Base-by-base conservation (phyloP, 2,797 vertebrate species). In the Euthynnus affinis region DNA sequence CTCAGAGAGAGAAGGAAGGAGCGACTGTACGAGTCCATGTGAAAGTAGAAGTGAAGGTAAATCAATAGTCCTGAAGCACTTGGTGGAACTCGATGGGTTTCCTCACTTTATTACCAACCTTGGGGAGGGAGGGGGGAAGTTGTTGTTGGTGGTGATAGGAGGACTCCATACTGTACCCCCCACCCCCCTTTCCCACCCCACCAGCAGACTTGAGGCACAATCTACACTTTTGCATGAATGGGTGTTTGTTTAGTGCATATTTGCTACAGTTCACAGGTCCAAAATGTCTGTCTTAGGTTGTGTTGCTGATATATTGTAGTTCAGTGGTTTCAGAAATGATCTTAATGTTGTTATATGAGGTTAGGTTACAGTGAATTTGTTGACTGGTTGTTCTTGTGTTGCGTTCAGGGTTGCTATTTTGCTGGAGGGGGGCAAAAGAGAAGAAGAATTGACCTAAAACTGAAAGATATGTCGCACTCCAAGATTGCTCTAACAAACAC, bases 51-150 rank as follows among this genome's bases (percentile, higher is more conserved):
- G 81, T 75, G 82, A 88, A 91, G 81, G 86, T 81, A 86, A 87
- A 89, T 87, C 86, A 83, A 86, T 84, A 80, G 85, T 88, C 78
- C 82, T 82, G 76, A 84, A 90, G 85, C 84, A 82, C 84, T 78
- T 80, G 78, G 76, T 80, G 74, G 72, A 86, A 72, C 64, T 87
- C 76, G 34, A 44, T 62, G 82, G 81, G 72, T 82, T 82, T 77
- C 80, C 83, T 79, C 59, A 80, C 85, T 88, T 82, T 79, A 82
- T 71, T 70, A 78, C 49, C 60, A 71, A 60, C 56, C 57, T 63
- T 76, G 60, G 55, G 52, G 66, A 23, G 25, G 15, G 18, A 6
- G 13, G 40, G 20, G n/a, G n/a, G n/a, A n/a, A n/a, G n/a, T n/a
- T n/a, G n/a, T n/a, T 20, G 66, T 1, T 69, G 72, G 10, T 49